A percentile compares a stretch with the other conserved stretches of the same genome.
These are phyloP conservation scores for Procambarus clarkii DNA, from an alignment of 1,140 invertebrate species.

Conservation along the genomic window DNA sequence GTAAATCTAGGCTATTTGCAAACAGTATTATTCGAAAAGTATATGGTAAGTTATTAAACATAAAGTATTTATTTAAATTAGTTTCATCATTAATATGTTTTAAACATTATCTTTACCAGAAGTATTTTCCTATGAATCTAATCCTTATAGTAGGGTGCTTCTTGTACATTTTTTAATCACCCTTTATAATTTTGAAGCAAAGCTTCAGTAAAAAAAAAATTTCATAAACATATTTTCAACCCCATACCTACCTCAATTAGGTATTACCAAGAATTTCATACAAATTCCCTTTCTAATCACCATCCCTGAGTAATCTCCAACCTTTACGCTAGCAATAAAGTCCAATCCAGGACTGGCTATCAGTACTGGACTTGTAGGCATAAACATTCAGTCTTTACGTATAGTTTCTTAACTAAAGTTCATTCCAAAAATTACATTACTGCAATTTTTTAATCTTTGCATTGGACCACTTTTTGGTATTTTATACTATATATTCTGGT, in stretches of 20 bases:
- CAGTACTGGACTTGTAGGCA: neutral
- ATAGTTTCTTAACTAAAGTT: neutral
- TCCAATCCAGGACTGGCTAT: neutral
- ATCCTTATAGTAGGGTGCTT: neutral
- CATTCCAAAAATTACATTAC: neutral
- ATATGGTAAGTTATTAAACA: neutral
- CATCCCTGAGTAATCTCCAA: neutral
- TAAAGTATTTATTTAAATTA: neutral
- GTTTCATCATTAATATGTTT: neutral
- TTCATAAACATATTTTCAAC: neutral
- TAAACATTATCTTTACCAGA: neutral
- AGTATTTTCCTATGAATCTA: neutral
- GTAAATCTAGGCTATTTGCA: slow-evolving; percentile 1
- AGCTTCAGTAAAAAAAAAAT: neutral
- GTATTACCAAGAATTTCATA: neutral
- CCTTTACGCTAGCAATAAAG: neutral
- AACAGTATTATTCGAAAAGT: neutral
- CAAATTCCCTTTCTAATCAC: neutral
- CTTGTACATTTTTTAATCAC: neutral
- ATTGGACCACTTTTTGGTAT: too few species aligned
- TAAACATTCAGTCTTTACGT: neutral
- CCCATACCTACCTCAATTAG: neutral
- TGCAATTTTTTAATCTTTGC: neutral
- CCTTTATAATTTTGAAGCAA: neutral
- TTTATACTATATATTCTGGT: neutral